Base-by-base conservation (phyloP, 2,797 vertebrate species). In the Pagetopsis macropterus region DNA sequence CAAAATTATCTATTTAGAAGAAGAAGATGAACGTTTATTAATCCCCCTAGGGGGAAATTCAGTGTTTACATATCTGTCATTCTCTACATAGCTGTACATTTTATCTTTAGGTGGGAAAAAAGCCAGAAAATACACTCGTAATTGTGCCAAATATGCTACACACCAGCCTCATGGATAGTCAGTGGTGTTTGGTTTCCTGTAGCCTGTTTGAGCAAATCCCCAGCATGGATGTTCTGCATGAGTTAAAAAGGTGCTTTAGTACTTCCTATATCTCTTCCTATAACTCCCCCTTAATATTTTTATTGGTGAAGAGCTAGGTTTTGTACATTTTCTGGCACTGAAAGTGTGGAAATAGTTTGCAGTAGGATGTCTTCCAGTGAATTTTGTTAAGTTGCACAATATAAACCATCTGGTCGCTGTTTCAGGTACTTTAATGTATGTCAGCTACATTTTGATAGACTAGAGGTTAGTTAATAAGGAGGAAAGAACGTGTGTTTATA, bases 221-320 rank as follows among this genome's bases (percentile, higher is more conserved):
- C 55, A 65, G 87, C 88, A 90, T 91, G 85, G 69, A 74, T 73
- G 81, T 57, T 73, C 44, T 59, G 88, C 90, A 92, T 87, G 88
- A 81, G 45, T 67, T 49, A 59, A 62, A 17, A 79, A 55, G 63
- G 48, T 68, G 43, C 45, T 77, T 56, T n/a, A 51, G 62, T 69
- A 23, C 56, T 76, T 65, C 33, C n/a, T 58, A 44, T 23, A 44
- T 77, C 64, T 65, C 12, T 44, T 27, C 27, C 27, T 27, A 27
- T 40, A 57, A 67, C 63, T 63, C 69, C 23, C 21, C 56, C 9
- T 54, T 15, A 9, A 66, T 57, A 65, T 74, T 76, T 81, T 71
- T 73, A 72, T 60, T 65, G 63, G n/a, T 65, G 21, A 78, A 40
- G 33, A 37, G 16, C 58, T 46, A 51, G 44, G 27, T 59, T 79